Evolutionary conservation across 1,140 invertebrate species (phyloP).

Genomic region (Phymastichus coffea): DNA sequence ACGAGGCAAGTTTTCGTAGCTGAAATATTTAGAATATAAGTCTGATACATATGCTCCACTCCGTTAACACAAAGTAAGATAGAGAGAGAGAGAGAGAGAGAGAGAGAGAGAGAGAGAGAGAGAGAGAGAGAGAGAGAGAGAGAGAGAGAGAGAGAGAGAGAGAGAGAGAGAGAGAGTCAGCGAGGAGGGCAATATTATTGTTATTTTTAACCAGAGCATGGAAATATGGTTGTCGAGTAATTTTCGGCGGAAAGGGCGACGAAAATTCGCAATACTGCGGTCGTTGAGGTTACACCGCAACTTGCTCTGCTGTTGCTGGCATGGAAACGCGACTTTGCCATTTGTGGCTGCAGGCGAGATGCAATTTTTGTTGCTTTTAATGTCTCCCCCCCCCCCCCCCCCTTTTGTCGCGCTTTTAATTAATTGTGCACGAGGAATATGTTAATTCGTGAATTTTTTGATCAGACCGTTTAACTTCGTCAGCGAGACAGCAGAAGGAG

Average conservation of each 20-base stretch:
- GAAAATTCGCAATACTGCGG: slow-evolving; percentile 18
- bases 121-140: not conserved
- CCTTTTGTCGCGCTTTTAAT: too few species aligned
- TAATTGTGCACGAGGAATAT: too few species aligned
- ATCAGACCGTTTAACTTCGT: too few species aligned
- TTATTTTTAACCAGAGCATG: too few species aligned
- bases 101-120: not conserved
- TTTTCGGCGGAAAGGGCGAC: slow-evolving; percentile 12
- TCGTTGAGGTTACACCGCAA: slow-evolving; percentile 20
- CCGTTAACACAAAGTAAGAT: not conserved
- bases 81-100: too few species aligned
- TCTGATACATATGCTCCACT: slow-evolving; percentile 6
- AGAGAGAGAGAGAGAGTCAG: too few species aligned
- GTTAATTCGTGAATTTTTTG: too few species aligned
- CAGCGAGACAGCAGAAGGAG: too few species aligned
- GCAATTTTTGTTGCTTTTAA: slow-evolving; percentile 4
- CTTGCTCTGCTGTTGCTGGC: not conserved
- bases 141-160: too few species aligned
- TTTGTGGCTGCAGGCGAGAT: not conserved
- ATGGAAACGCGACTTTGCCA: slow-evolving; percentile 18
- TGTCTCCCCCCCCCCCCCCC: too few species aligned
- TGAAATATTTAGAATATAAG: slow-evolving; percentile 14
- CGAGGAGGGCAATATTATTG: too few species aligned
- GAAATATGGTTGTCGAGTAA: too few species aligned
- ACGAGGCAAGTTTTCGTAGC: slow-evolving; percentile 17